Base-by-base conservation (phyloP, 1,140 invertebrate genomes). In the Ceratosolen solmsi region DNA sequence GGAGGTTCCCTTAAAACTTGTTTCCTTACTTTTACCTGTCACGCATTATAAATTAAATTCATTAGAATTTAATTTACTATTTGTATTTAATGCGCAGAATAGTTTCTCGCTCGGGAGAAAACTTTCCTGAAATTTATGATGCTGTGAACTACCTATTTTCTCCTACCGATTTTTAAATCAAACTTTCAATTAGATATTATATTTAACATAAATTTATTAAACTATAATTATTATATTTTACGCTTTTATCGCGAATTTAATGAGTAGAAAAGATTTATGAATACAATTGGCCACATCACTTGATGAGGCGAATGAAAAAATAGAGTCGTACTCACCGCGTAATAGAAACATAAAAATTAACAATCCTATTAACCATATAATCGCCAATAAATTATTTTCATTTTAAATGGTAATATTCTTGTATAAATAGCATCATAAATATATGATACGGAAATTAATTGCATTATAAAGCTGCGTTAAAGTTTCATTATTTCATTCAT, bases 1-100 rank as follows among this genome's bases (percentile, higher is more conserved):
- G 25, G n/a, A 60, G 22, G 25, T 36, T 51, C 27, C 46, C 54
- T 54, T 73, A 20, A 71, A 46, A 72, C 25, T 51, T 72, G 20
- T 72, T 74, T 74, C 20, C 51, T 74, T 56, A 7, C 25, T 7
- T 7, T 20, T 56, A 72, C n/a, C 30, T 74, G 46, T 7, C 25
- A 38, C 25, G 51, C 8, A 74, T 36, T 46, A 7, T 74, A 74
- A 33, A 56, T 74, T 56, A 74, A 74, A 74, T 56, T 74, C 41
- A 36, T 56, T 74, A 54, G 4, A 73, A 5, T 54, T n/a, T 11
- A 72, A 13, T 7, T 72, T 17, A 1, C 30, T 13, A 68, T 68
- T 20, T 68, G 20, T 68, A 68, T 68, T 65, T 33, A 36, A 17
- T n/a, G 33, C 15, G n/a, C 20, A 38, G 17, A 36, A 0, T 65